Conservation (phyloP, 1,140 invertebrate species). For the Chelonus insularis region DNA sequence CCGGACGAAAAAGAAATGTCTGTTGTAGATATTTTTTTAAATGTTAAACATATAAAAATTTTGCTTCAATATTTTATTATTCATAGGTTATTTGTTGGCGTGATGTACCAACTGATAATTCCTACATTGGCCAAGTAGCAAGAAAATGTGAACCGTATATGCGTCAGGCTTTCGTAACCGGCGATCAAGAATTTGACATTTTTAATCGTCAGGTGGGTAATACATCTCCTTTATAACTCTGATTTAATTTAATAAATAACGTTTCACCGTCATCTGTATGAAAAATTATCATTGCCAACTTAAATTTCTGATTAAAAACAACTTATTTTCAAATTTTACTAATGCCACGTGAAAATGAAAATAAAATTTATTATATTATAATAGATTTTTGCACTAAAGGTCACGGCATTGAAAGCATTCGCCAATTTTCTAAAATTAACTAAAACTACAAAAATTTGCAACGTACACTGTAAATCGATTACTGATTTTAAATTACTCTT, state of each 20-base stretch:
- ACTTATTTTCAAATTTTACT: too few species aligned
- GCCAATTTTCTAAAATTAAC: not conserved
- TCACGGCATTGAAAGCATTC: not conserved
- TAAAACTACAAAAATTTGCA: too few species aligned
- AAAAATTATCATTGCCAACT: too few species aligned
- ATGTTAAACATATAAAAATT: not conserved
- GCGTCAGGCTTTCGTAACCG: slow-evolving; percentile 89
- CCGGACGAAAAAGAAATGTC: not conserved
- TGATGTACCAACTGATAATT: slow-evolving; percentile 84
- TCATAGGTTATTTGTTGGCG: slow-evolving; percentile 88
- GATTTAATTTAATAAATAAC: not conserved
- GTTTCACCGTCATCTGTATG: not conserved
- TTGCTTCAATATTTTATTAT: slow-evolving; percentile 30
- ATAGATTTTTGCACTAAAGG: not conserved
- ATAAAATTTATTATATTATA: too few species aligned
- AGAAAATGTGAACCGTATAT: slow-evolving; percentile 92
- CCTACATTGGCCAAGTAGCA: slow-evolving; percentile 87
- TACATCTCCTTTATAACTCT: not conserved
- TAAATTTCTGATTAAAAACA: too few species aligned
- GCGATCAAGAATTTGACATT: slow-evolving; percentile 65
- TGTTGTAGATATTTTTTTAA: not conserved
- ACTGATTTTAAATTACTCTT: not conserved
- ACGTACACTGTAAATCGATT: slow-evolving; percentile 6
- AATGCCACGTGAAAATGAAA: too few species aligned
- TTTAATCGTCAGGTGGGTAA: slow-evolving; percentile 49